Base-by-base conservation (phyloP, 2,113 vertebrate species). In the Archilochus colubris region DNA sequence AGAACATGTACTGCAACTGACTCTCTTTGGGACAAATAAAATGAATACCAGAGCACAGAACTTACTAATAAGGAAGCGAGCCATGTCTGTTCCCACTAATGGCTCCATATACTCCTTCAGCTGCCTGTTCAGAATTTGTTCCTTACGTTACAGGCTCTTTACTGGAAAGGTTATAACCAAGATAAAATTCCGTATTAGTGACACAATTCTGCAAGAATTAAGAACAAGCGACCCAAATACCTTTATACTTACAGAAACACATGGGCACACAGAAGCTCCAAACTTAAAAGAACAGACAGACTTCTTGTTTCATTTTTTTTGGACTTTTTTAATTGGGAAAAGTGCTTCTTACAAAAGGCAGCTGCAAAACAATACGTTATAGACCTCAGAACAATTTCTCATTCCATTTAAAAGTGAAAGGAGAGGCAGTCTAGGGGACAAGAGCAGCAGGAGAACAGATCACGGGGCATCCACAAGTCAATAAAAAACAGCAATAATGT, bases 261-360 rank as follows among this genome's bases (percentile, higher is more conserved):
- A 53, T 25, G 16, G 24, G 43, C 14, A 80, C 4, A 18, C 46
- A 76, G 44, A 81, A 40, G 57, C 31, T 89, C 86, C 12, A 6
- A 59, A 61, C 44, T 22, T 28, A 69, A 83, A 96, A 84, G 61
- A 95, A 91, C 22, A 87, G 69, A 72, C 81, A 80, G 89, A 66
- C 55, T 81, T 81, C 57, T 86, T 82, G 14, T 81, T 86, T 76
- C 28, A 5, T 61, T 36, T 89, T 96, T 94, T 96, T 97, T 46
- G 9, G 4, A 55, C 28, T 78, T 97, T 97, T 97, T 98, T 98
- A 98, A 98, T 98, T 98, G 97, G 98, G 98, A 98, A 98, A 98
- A 98, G 98, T 98, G 98, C 98, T 97, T 98, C 98, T 98, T 98
- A 98, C 98, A 98, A 98, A 98, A 98, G 97, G 97, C 97, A 98